Evolutionary conservation across 2,797 vertebrate species (phyloP).

Genomic region (Agapornis canus): DNA sequence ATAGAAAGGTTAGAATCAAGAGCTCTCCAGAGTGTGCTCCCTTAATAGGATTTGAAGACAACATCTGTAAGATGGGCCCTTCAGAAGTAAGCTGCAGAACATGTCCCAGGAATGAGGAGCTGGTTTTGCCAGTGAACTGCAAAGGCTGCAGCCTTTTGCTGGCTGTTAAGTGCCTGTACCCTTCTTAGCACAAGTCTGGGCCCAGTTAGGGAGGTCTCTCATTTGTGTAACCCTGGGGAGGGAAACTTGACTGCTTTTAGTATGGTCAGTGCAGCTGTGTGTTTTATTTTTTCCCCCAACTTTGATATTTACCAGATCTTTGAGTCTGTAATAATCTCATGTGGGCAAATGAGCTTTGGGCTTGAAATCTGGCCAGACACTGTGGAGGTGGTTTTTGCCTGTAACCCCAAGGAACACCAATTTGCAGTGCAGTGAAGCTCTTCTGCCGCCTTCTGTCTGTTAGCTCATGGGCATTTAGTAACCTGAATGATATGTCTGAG

Average conservation of each 20-base stretch:
- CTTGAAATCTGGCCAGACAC: neutral
- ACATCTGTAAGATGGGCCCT: neutral
- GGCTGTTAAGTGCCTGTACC: neutral
- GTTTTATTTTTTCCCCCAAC: neutral
- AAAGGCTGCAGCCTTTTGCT: neutral
- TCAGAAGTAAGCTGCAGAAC: neutral
- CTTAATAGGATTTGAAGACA: neutral
- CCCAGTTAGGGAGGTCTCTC: neutral
- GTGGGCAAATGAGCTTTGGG: neutral
- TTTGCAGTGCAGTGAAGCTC: neutral
- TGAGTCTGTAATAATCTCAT: neutral
- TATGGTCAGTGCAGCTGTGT: neutral
- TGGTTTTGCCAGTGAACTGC: neutral
- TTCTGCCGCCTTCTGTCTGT: neutral
- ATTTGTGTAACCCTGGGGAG: neutral
- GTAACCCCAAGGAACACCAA: neutral
- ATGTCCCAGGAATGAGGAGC: neutral
- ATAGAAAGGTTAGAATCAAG: conserved; percentile 2
- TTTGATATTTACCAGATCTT: neutral
- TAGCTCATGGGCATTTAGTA: neutral
- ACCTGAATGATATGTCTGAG: neutral
- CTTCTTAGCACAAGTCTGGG: neutral
- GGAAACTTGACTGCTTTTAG: neutral
- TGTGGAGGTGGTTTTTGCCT: neutral
- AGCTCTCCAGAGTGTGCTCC: neutral